Evolutionary conservation across 1,140 invertebrate species (phyloP), one percentile per base, ranked within the genome.

Genomic region (Camponotus vicinus): DNA sequence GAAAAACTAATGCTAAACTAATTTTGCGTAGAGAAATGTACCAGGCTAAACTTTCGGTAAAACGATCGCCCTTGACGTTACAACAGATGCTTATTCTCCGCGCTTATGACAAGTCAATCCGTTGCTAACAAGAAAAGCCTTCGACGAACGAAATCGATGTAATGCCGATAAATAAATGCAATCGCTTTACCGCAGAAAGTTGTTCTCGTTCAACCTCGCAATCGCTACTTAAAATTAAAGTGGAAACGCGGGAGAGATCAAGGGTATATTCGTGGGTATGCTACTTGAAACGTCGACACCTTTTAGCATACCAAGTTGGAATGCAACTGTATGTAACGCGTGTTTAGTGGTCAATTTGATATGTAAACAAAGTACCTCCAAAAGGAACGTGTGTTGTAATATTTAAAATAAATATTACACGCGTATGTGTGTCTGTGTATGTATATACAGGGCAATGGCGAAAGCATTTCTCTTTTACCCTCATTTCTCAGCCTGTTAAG

Each of bases 331-430:
- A 87, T 92, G 75, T 87, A 73, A 76, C 77, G 64, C 87, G 80
- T 49, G 73, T 85, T 87, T 92, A 92, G 87, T 94, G 91, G 93
- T 93, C 93, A 92, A 93, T 93, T 93, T 94, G 94, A 94, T 94
- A 94, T 94, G 94, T 94, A 94, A 94, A 94, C 92, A 94, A 94
- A 94, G 92, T 93, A 93, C 93, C 88, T 93, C 91, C 84, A 76
- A 90, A 92, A 93, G 93, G 92, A 92, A 92, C 91, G 78, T 91
- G 87, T 86, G 27, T 88, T 13, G 49, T 87, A 88, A 89, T 92
- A 90, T 90, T 42, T 64, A 88, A 91, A 91, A 91, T 91, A 89
- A 92, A 69, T 85, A 86, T 85, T 71, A 64, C 82, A 84, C 37
- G 57, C 84, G 21, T 86, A 57, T 73, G 49, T 52, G 49, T 52